Percentiles rank a stretch among this genome's conserved stretches.
phyloP scores from a whole-genome alignment of 2,888 invertebrate genomes.

The Gari tellinella region DNA sequence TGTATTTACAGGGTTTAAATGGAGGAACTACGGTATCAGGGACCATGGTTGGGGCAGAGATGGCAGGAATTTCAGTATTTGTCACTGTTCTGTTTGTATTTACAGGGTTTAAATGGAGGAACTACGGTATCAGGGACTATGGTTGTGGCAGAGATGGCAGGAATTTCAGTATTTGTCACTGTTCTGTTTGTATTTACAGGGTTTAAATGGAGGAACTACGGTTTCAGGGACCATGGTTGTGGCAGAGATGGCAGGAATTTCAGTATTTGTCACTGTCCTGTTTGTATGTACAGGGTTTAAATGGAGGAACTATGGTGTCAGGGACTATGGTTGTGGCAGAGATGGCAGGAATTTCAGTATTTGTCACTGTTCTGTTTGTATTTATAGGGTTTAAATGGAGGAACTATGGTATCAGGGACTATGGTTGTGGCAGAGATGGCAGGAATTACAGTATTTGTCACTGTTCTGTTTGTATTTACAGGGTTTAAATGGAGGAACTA shows the following conservation, averaged over 20 bases:
- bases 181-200: conserved; percentile 84
- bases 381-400: too few species aligned
- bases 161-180: conserved; percentile 96
- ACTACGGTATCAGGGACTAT: conserved; percentile 99
- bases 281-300: conserved; percentile 67
- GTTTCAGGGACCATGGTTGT: conserved; percentile 97
- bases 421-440: too few species aligned
- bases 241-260: conserved; percentile 92
- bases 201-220: conserved; percentile 92
- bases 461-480: conserved; percentile 49
- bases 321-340: conserved; percentile 95
- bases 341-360: conserved; percentile 92
- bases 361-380: too few species aligned
- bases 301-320: conserved; percentile 97
- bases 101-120: too few species aligned
- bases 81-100: too few species aligned
- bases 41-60: conserved; percentile 93
- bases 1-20: conserved; percentile 70
- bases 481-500: conserved; percentile 90
- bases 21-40: conserved; percentile 98
- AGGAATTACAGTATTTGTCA: too few species aligned
- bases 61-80: conserved; percentile 94
- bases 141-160: conserved; percentile 91
- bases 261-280: conserved; percentile 94
- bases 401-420: too few species aligned